phyloP scores from a whole-genome alignment of 2,888 invertebrate genomes.

The Apodemia hepburni region DNA sequence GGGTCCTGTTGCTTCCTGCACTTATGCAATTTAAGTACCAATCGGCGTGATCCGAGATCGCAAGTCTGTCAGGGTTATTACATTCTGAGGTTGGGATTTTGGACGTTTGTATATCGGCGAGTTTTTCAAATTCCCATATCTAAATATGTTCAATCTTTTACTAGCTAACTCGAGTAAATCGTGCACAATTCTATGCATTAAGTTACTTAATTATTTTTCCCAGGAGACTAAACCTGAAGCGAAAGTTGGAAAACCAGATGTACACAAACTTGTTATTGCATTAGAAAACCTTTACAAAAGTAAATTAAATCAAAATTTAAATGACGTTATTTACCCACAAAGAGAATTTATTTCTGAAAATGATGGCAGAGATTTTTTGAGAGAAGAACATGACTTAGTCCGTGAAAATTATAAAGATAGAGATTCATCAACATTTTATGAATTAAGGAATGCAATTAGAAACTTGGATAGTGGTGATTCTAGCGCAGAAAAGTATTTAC shows the following conservation, averaged over 20 bases:
- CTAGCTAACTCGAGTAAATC: no score
- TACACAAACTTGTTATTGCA: background rate
- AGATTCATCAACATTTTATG: background rate
- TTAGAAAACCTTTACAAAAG: background rate
- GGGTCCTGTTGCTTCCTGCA: no score
- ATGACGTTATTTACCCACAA: background rate
- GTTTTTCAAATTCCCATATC: no score
- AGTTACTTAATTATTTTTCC: background rate
- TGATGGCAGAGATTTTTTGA: background rate
- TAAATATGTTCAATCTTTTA: no score
- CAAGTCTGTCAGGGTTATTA: no score
- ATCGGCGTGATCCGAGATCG: no score
- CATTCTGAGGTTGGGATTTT: no score
- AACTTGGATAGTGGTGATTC: background rate
- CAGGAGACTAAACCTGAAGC: background rate
- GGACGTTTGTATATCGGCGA: no score
- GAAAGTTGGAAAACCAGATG: background rate
- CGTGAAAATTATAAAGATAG: background rate
- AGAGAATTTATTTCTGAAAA: no score
- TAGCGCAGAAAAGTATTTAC: background rate
- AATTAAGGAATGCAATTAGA: background rate
- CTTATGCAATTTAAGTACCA: no score
- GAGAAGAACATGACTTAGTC: background rate
- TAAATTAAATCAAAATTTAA: conserved; percentile 2
- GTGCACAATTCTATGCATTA: no score